Percentiles rank a stretch among this genome's conserved stretches.
phyloP scores from a whole-genome alignment of 1,140 invertebrate genomes.

The Brevipalpus yothersi region DNA sequence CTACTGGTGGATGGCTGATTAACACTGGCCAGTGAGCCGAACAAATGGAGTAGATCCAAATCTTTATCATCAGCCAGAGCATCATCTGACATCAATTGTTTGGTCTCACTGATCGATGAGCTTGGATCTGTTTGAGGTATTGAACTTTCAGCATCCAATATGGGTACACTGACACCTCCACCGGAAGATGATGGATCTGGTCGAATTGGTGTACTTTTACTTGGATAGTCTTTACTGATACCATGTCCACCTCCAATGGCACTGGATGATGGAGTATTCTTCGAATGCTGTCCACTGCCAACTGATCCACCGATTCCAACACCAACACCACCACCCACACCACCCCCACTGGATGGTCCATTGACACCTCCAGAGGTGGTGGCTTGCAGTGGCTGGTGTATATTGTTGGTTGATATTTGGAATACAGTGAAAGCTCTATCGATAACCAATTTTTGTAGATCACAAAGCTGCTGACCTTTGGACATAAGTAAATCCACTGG shows the following conservation, averaged over 20 bases:
- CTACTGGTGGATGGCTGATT: background rate
- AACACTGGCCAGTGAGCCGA: background rate
- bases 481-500: slow-evolving; percentile 17
- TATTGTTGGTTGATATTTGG: background rate
- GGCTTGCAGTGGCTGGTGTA: background rate
- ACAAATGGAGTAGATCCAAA: background rate
- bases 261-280: too few relatives aligned
- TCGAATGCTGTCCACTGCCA: background rate
- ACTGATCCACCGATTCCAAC: background rate
- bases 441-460: slow-evolving; percentile 23
- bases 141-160: too few relatives aligned
- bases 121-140: too few relatives aligned
- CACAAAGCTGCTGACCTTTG: slow-evolving; percentile 21
- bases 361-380: background rate
- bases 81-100: too few relatives aligned
- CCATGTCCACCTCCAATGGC: too few relatives aligned
- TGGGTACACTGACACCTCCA: too few relatives aligned
- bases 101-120: too few relatives aligned
- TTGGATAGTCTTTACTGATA: too few relatives aligned
- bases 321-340: background rate
- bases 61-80: background rate
- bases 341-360: background rate
- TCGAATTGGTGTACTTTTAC: too few relatives aligned
- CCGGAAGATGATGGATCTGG: too few relatives aligned
- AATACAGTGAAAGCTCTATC: slow-evolving; percentile 14